phyloP scores from a whole-genome alignment of 2,888 invertebrate species.

The Eupithecia centaureata region DNA sequence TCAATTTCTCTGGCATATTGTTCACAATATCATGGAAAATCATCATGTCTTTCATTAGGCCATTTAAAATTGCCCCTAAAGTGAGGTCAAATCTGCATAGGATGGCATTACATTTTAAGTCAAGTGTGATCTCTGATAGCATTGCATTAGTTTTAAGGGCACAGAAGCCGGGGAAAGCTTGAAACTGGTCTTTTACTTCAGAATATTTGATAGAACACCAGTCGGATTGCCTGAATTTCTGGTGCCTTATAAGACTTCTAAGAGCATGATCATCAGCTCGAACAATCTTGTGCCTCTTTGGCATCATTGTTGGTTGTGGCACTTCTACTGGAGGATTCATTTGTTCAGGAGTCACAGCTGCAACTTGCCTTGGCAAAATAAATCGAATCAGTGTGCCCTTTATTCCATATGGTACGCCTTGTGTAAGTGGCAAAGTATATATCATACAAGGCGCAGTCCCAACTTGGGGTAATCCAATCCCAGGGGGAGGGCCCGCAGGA shows the following conservation, averaged over 20 bases:
- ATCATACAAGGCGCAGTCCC: not conserved
- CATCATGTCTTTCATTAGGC: not conserved
- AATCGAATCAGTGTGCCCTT: not conserved
- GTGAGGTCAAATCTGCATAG: slow-evolving; percentile 5
- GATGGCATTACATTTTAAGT: not conserved
- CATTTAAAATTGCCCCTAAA: not conserved
- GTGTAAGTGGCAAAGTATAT: not conserved
- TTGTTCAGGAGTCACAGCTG: not conserved
- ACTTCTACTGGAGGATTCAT: not conserved
- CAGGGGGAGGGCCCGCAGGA: no score
- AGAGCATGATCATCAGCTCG: not conserved
- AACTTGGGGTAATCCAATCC: no score
- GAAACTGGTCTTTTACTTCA: slow-evolving; percentile 1
- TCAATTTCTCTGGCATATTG: not conserved
- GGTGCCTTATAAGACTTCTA: not conserved
- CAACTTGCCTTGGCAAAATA: not conserved
- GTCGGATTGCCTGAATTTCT: not conserved
- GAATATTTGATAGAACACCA: not conserved
- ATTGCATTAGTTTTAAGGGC: not conserved
- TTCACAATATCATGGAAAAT: not conserved
- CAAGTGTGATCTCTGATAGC: not conserved
- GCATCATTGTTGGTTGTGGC: not conserved
- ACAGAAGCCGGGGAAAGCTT: not conserved
- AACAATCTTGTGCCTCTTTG: not conserved
- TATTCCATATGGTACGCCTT: not conserved